Conservation (phyloP, 2,113 vertebrate genomes). For the Syrmaticus mikado region DNA sequence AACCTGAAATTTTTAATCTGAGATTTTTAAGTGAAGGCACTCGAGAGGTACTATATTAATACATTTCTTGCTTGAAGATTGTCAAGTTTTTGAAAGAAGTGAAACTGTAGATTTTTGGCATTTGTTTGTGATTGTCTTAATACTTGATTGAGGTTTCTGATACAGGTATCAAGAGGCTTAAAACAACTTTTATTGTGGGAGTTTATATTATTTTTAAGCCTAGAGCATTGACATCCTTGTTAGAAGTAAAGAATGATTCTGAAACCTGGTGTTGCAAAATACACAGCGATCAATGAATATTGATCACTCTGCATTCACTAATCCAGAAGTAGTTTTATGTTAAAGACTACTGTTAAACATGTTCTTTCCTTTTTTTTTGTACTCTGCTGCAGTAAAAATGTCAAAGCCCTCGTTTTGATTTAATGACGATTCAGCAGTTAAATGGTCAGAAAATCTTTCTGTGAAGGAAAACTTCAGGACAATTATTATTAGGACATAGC, state of each 20-base stretch:
- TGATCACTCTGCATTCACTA: not conserved
- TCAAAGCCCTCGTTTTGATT: not conserved
- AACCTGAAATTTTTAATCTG: not conserved
- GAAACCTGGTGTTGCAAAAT: not conserved
- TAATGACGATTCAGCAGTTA: not conserved
- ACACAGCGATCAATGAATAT: fast-evolving
- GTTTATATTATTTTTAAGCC: not conserved
- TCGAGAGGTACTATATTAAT: not conserved
- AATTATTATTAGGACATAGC: not conserved
- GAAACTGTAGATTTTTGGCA: not conserved
- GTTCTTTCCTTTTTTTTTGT: not conserved
- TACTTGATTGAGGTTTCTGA: not conserved
- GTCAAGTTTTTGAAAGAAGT: not conserved
- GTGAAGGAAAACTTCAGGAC: not conserved
- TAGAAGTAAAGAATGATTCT: not conserved
- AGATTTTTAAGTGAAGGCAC: not conserved
- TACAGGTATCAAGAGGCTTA: not conserved
- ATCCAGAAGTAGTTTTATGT: not conserved
- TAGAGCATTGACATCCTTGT: not conserved
- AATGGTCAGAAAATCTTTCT: not conserved
- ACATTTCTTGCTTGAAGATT: not conserved
- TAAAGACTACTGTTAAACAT: not conserved
- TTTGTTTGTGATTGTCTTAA: not conserved
- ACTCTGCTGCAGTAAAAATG: not conserved
- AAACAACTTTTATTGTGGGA: not conserved